Conservation (phyloP, 2,888 invertebrate species). For the Syrphus vitripennis region DNA sequence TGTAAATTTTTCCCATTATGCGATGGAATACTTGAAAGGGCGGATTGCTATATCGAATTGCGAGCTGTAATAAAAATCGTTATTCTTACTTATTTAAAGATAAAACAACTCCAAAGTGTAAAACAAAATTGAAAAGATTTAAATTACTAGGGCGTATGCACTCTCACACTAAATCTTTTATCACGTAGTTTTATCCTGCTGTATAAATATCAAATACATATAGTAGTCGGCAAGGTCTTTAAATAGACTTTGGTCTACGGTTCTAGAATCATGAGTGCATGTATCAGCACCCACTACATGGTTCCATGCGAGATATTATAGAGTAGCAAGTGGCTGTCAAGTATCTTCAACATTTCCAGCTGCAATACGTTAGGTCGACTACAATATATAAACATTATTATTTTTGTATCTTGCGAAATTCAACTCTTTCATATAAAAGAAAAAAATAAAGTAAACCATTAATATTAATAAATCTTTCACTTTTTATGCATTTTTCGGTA, state of each 20-base stretch:
- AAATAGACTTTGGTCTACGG: conserved; percentile 20
- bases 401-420: not conserved
- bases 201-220: conserved; percentile 44
- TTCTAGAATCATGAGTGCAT: not conserved
- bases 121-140: conserved; percentile 25
- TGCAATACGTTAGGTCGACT: not conserved
- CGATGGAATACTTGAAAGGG: no score
- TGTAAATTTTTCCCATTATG: no score
- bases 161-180: conserved; percentile 28
- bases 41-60: not conserved
- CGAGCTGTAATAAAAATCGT: no score
- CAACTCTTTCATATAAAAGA: not conserved
- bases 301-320: not conserved
- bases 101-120: not conserved
- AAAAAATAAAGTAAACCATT: not conserved
- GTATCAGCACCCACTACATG: not conserved
- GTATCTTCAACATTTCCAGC: not conserved
- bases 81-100: not conserved
- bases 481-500: no score
- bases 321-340: conserved; percentile 27
- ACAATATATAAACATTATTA: not conserved
- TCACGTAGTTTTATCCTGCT: conserved; percentile 53
- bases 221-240: conserved; percentile 22
- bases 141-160: conserved; percentile 25
- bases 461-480: not conserved